Base-by-base conservation (phyloP, 2,797 vertebrate species). In the Micromesistius poutassou region DNA sequence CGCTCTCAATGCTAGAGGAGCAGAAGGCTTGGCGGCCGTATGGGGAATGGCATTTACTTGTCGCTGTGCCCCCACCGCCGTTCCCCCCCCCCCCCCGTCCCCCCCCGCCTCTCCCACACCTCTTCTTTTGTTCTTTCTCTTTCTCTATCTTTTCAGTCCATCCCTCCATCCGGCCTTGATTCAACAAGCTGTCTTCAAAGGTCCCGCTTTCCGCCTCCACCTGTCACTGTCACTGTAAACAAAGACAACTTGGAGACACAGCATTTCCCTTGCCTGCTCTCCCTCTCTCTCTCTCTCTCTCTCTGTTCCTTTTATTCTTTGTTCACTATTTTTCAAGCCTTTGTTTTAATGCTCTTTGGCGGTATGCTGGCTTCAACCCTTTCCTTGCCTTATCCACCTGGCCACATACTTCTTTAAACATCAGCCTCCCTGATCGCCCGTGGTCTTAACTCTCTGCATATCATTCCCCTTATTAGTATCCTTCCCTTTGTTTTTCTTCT, bases 201-300 rank as follows among this genome's bases (percentile, higher is more conserved):
- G 90, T 92, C 91, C 88, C 83, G 87, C 91, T 93, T 90, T 92
- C 92, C 91, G 84, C 87, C 88, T 91, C 88, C 88, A 91, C 90
- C 90, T 92, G 90, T 93, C 90, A 84, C 87, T 90, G 91, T 91
- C 92, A 93, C 85, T 75, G 87, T 88, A 91, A 91, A 93, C 91
- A 93, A 93, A 91, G 90, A 91, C 84, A 88, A 89, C 84, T 81
- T 82, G 82, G 81, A 88, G 88, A 88, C 89, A 89, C 81, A 84
- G 77, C 78, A 77, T 73, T 85, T 77, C 77, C 81, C 84, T 74
- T 74, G 79, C 81, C 72, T 70, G 76, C 78, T 81, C 80, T 82
- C 81, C 76, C 74, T 78, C 71, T 79, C 36, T 42, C 30, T 75
- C 73, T 72, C 40, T 42, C n/a, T 75, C 73, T 72, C 73, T 72